Evolutionary conservation across 2,888 invertebrate genomes (phyloP).

Genomic region (Chymomyza procnemis): DNA sequence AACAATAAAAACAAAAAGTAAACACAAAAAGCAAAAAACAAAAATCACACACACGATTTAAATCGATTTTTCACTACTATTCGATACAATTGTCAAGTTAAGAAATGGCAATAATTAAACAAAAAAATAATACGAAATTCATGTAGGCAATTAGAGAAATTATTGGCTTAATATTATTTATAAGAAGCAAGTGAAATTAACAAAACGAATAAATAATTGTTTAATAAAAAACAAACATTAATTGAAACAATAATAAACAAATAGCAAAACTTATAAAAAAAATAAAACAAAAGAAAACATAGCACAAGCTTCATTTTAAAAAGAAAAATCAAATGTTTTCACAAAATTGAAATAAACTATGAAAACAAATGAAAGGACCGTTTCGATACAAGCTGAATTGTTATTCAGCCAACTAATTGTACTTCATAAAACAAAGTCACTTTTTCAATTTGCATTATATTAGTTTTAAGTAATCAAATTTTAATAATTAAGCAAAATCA

Average conservation of each 20-base stretch:
- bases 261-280: background rate
- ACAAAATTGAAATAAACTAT: background rate
- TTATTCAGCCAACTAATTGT: background rate
- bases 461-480: background rate
- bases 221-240: background rate
- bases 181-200: background rate
- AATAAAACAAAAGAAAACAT: background rate
- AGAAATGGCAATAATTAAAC: background rate
- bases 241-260: background rate
- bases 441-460: background rate
- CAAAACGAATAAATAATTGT: background rate
- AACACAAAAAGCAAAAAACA: slow-evolving; percentile 23
- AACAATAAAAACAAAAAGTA: slow-evolving; percentile 62
- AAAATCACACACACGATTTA: slow-evolving; percentile 33
- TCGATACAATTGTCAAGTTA: background rate
- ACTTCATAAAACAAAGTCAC: background rate
- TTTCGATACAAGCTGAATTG: background rate
- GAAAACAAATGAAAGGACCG: background rate
- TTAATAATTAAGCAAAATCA: background rate
- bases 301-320: background rate
- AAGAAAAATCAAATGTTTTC: background rate
- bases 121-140: background rate
- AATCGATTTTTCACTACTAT: slow-evolving; percentile 47
- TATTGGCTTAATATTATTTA: background rate
- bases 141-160: background rate